Evolutionary conservation across 2,113 vertebrate species (phyloP), one percentile per base, ranked within the genome.

Genomic region (Odontophorus gujanensis): DNA sequence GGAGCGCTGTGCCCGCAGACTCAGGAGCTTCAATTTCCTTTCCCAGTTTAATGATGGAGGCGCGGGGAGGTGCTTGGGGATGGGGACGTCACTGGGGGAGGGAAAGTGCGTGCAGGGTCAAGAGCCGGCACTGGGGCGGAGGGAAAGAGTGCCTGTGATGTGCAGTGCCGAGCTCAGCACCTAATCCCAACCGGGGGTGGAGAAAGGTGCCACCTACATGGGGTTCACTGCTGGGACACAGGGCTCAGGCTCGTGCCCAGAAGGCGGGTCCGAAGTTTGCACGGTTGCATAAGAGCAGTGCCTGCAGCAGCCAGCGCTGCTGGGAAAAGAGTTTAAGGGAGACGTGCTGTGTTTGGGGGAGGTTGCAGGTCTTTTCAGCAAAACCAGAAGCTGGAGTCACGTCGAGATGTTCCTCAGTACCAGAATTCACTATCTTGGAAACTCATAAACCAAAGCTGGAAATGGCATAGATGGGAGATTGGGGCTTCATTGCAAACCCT

Each of bases 191-290:
- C 9, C 18, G 30, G 17, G 30, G 53, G 17, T 57, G 53, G 53
- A 17, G 48, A 16, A 53, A 26, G 55, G 36, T 40, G 36, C 28
- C 25, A 32, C 12, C 1, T 4, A 11, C 2, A 1, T 2, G 9
- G 13, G 8, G 36, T 15, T 88, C 6, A 1, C 11, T 26, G 47
- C 26, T 0, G 0, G 69, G 18, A n/a, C 6, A 32, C 14, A 5
- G 20, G 2, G 17, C 3, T 55, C 30, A 25, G 74, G 18, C 21
- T 47, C 9, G 10, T 45, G 45, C n/a, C 67, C 11, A 11, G 13
- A n/a, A n/a, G 22, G 22, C 24, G 8, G 53, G 32, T 72, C 48
- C 63, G 22, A 65, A 82, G 78, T 82, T 61, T n/a, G 55, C 18
- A 0, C 21, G 13, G 3, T 4, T 72, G 65, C 11, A 45, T 36